Base-by-base conservation (phyloP, 2,888 invertebrate genomes). In the Ectemnius lituratus region DNA sequence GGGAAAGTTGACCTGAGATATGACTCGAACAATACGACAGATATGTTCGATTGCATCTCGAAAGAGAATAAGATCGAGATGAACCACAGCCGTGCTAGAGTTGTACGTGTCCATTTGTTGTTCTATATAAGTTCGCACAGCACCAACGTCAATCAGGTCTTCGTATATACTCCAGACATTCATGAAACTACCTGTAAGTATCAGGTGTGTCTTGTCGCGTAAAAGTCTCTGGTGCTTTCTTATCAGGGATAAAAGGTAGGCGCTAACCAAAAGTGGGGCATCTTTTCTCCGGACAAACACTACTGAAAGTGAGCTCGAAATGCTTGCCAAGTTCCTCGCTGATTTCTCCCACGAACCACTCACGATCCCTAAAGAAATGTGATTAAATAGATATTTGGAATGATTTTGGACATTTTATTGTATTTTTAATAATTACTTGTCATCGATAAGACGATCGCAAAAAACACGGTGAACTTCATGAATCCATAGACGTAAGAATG, bases 401-500 rank as follows among this genome's bases (percentile, higher is more conserved):
- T 57, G 63, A 16, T 45, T 52, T 37, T n/a, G 5, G 18, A 52
- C n/a, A 52, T 47, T 49, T 45, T 23, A 23, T 56, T 14, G 28
- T 20, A 14, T 62, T 46, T 57, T 27, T 45, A 62, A 46, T 45
- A 58, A 92, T 91, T 86, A 95, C 95, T 92, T 93, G 14, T 95
- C 95, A 88, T 97, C 96, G 2, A 95, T 95, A 2, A 98, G 92
- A 5, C 97, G 93, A 88, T 98, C 97, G 81, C 93, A 93, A 88
- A 97, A 98, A 0, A 97, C 97, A 64, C 97, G 91, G 88, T 95
- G 96, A 75, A 94, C 94, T 88, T 98, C 97, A 90, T 97, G 97
- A 68, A 96, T 93, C 97, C 97, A 98, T 14, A 98, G 92, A 28
- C 96, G 93, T 1, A 97, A 92, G 85, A 97, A 94, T 0, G 94